Evolutionary conservation across 2,113 vertebrate species (phyloP).

Genomic region (Callithrix jacchus): DNA sequence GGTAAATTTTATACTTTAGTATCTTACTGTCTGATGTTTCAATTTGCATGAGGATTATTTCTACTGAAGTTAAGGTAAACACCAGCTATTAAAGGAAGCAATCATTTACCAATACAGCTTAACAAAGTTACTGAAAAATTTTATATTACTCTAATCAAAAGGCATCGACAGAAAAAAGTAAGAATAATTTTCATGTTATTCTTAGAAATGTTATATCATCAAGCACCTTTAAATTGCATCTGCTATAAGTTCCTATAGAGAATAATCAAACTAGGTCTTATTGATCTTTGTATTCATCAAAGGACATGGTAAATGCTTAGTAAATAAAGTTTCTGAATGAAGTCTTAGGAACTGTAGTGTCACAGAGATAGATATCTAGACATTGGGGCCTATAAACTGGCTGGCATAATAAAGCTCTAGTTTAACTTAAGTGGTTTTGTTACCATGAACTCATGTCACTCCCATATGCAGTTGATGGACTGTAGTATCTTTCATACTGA

Average conservation of each 20-base stretch:
- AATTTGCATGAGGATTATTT: not conserved
- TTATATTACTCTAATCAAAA: not conserved
- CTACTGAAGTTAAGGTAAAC: not conserved
- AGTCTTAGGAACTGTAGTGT: not conserved
- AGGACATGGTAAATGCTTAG: not conserved
- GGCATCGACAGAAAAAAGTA: not conserved
- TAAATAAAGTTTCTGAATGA: not conserved
- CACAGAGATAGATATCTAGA: not conserved
- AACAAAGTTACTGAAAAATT: constrained; percentile 20
- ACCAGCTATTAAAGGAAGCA: not conserved
- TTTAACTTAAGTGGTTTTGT: not conserved
- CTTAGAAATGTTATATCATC: constrained; percentile 13
- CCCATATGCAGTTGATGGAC: not conserved
- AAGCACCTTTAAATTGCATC: not conserved
- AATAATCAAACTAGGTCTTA: constrained; percentile 8
- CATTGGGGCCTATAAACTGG: not conserved
- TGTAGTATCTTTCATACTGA: not conserved
- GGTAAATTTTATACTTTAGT: constrained; percentile 10
- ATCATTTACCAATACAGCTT: not conserved
- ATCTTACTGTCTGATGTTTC: not conserved
- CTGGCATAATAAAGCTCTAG: not conserved
- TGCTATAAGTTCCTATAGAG: not conserved
- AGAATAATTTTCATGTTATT: constrained; percentile 6
- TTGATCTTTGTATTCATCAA: not conserved
- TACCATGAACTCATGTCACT: not conserved